Percentiles rank a stretch among this genome's conserved stretches.
phyloP scores from a whole-genome alignment of 2,888 invertebrate genomes.

The Coelinius sp. region DNA sequence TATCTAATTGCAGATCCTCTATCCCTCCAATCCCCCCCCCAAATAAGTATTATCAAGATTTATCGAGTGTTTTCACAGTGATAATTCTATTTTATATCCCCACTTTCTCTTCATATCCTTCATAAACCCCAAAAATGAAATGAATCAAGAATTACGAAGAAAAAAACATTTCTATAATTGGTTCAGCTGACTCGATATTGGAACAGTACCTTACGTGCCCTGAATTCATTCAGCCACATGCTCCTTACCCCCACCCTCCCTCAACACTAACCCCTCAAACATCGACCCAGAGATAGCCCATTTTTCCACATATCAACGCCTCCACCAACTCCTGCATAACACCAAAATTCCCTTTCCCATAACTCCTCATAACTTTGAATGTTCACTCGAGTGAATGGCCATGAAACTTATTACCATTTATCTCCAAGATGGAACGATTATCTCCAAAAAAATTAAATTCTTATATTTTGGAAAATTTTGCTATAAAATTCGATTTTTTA shows the following conservation, averaged over 20 bases:
- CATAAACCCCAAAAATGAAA: neutral
- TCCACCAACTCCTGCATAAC: neutral
- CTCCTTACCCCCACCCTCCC: neutral
- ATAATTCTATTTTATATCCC: neutral
- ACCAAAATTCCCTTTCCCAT: neutral
- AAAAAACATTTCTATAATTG: neutral
- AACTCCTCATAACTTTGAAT: neutral
- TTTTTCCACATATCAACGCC: constrained; percentile 12
- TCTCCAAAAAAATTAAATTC: no score
- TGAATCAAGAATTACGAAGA: neutral
- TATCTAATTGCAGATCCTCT: no score
- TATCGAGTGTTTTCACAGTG: neutral
- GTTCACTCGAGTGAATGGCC: no score
- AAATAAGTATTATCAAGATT: no score
- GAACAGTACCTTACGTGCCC: neutral
- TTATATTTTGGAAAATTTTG: no score
- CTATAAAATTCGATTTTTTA: no score
- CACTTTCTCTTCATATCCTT: neutral
- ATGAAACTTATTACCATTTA: no score
- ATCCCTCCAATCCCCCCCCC: no score
- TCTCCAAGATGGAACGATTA: no score
- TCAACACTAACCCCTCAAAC: neutral
- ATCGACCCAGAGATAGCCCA: neutral
- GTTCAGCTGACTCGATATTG: neutral
- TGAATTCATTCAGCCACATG: neutral